A percentile compares a stretch with the other conserved stretches of the same genome.
phyloP scores from a whole-genome alignment of 2,888 invertebrate genomes.

The Stramonita haemastoma region DNA sequence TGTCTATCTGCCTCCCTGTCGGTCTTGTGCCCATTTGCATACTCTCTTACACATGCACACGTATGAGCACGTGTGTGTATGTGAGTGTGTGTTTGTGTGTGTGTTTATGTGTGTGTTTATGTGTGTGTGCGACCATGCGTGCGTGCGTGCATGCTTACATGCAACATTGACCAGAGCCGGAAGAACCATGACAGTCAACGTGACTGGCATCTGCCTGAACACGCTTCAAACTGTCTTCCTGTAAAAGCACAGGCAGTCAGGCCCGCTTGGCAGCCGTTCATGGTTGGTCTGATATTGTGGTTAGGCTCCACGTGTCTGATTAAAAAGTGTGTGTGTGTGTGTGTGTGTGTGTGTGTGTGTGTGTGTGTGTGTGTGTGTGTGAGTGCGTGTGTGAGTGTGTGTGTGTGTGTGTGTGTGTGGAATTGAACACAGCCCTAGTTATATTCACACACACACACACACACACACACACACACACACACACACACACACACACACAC shows the following conservation, averaged over 20 bases:
- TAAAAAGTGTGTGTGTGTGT: not conserved
- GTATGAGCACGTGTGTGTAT: not conserved
- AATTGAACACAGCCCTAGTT: not conserved
- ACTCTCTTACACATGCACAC: not conserved
- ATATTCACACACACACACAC: not conserved
- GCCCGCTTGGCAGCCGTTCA: too few species aligned
- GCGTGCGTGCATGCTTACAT: not conserved
- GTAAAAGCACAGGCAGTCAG: too few species aligned
- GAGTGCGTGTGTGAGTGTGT: not conserved
- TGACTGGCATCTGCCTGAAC: not conserved
- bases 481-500: slow-evolving; percentile 1
- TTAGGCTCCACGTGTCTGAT: too few species aligned
- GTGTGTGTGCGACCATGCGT: not conserved
- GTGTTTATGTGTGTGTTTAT: not conserved
- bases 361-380: too few species aligned
- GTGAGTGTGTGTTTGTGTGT: not conserved
- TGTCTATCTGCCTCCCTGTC: too few species aligned
- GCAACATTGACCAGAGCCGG: not conserved
- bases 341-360: too few species aligned
- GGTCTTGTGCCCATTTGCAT: not conserved
- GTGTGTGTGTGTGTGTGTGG: not conserved
- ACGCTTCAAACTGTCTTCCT: too few species aligned
- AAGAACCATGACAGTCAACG: not conserved
- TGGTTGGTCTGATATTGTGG: too few species aligned
- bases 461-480: not conserved